Base-by-base conservation (phyloP, 1,140 invertebrate genomes). In the Tetramorium alpestre region DNA sequence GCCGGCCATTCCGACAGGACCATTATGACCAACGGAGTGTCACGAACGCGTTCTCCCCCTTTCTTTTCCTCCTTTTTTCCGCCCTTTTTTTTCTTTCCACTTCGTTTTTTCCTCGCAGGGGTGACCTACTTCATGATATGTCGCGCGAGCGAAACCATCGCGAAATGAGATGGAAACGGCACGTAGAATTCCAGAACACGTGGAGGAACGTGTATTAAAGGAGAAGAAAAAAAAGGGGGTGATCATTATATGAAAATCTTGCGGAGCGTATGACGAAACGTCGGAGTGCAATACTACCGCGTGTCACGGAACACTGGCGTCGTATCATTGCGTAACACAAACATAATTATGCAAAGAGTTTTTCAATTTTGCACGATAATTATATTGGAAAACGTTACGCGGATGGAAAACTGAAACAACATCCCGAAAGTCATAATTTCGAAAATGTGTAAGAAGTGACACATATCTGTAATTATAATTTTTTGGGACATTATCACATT, bases 1-100 rank as follows among this genome's bases (percentile, higher is more conserved):
- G 41, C 54, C 51, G 54, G 25, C 3, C 62, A 41, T 67, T 54
- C 62, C 69, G 80, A 84, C 80, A 75, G 69, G n/a, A 84, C 41
- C 25, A 84, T 84, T 84, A 84, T 84, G 80, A 84, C 41, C 69
- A 73, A 49, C 80, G 62, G 13, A 75, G 67, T 54, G 69, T 82
- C 80, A 73, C 80, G 67, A 58, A 58, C 54, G 80, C 54, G 41
- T 38, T 75, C n/a, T 38, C 16, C 2, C 38, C 54, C 38, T n/a
- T 22, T 41, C n/a, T 44, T 8, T 13, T 25, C 6, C 56, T 13
- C 72, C 1, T 5, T 18, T 75, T 56, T 38, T n/a, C 22, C 10
- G 5, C 41, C 5, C 16, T 16, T 16, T 47, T 47, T n/a, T 38
- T 25, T 10, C 44, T 33, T 16, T 7, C 18, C 18, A n/a, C 13